Base-by-base conservation (phyloP, 2,888 invertebrate genomes). In the Calameuta idolon region DNA sequence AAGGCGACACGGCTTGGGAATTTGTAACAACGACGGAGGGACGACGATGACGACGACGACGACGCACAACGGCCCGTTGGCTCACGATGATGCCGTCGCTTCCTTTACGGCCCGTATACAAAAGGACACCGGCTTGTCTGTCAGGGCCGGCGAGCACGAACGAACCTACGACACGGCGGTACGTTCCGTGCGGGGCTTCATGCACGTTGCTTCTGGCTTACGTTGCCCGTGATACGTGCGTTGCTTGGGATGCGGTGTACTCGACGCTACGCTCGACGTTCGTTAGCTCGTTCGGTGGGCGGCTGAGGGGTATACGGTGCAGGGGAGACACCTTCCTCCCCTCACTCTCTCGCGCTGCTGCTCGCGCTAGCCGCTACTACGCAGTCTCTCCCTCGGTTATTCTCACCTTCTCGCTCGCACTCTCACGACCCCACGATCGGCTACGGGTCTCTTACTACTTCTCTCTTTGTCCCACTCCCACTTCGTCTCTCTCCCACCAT, bases 241-340 rank as follows among this genome's bases (percentile, higher is more conserved):
- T 83, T 84, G 83, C 85, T 85, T 85, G 82, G 84, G 85, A 85
- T 85, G 85, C 85, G 84, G 79, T 90, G 89, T 89, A 90, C 90
- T 89, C 90, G 90, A 90, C 90, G 90, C 90, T 90, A 90, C 88
- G 89, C 88, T 90, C 89, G 88, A 90, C 87, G 90, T 90, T 90
- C 90, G 90, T 90, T 90, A 90, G 90, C 87, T 89, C 89, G 89
- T 86, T 37, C 55, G 69, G 87, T 86, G 88, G 84, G 86, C 83
- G 86, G 85, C 83, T 78, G 34, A 82, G 83, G 79, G 82, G 84
- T 55, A 55, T 9, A 55, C 55, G 55, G 55, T 55, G 82, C 80
- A 82, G 84, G 86, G 86, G 83, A 79, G 80, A 77, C 12, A 71
- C 69, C 75, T 37, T 35, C 74, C 37, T 34, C 37, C 74, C 35